These are phyloP conservation scores for Steatornis caripensis DNA, from an alignment of 2,113 vertebrate genomes.

Conservation along the genomic window DNA sequence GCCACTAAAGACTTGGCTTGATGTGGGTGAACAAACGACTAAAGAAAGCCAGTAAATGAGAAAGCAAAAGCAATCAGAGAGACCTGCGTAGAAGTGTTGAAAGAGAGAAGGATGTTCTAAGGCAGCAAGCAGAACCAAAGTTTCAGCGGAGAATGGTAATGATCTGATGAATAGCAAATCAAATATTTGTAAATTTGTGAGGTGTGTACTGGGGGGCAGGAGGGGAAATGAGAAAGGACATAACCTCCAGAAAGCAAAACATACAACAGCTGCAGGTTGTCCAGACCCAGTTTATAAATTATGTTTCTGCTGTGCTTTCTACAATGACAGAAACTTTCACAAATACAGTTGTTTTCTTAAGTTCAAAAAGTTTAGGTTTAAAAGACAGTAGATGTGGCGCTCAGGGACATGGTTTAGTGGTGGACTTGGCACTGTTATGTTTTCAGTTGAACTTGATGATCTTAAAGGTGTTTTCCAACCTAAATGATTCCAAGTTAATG, in stretches of 20 bases:
- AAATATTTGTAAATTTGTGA: background rate
- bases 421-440: too few species aligned
- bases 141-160: background rate
- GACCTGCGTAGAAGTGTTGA: background rate
- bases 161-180: background rate
- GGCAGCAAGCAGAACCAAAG: background rate
- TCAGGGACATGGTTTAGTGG: background rate
- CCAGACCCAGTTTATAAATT: background rate
- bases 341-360: background rate
- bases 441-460: background rate
- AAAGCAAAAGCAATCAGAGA: background rate
- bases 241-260: background rate
- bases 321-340: background rate
- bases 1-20: background rate
- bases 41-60: background rate
- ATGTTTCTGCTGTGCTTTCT: background rate
- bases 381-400: background rate
- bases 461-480: background rate
- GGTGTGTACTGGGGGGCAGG: background rate
- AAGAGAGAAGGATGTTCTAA: background rate
- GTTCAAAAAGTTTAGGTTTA: background rate
- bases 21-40: background rate
- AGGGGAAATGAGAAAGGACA: background rate
- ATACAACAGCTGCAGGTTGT: background rate
- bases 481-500: background rate